Conservation (phyloP, 2,888 invertebrate species). For the Lochmaea capreae region DNA sequence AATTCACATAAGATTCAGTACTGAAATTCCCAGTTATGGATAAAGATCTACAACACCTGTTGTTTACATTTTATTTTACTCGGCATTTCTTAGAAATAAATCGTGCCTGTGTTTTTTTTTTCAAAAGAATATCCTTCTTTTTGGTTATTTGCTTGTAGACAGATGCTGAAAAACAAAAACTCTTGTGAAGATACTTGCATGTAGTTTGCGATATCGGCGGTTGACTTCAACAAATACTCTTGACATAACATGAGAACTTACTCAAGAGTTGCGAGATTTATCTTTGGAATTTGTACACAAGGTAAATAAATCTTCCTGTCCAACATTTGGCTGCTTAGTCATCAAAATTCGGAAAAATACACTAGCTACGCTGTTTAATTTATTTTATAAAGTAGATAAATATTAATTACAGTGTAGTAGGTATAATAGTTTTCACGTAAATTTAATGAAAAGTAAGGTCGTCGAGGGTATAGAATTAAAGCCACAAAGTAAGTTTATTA, state of each 20-base stretch:
- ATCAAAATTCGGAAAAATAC: background rate
- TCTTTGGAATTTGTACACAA: slow-evolving; percentile 24
- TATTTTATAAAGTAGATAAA: background rate
- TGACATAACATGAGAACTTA: slow-evolving; percentile 31
- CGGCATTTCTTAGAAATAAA: background rate
- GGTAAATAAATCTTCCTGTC: slow-evolving; percentile 32
- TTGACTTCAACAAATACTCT: slow-evolving; percentile 24
- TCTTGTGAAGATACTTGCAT: slow-evolving; percentile 9
- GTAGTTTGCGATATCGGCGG: slow-evolving; percentile 16
- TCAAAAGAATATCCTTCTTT: background rate
- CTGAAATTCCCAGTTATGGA: background rate
- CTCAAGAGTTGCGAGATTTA: slow-evolving; percentile 22
- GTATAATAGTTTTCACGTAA: too few species aligned
- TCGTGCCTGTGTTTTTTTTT: background rate
- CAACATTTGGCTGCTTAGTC: slow-evolving; percentile 10
- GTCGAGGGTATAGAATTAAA: too few species aligned
- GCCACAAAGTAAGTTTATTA: too few species aligned
- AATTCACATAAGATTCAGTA: too few species aligned
- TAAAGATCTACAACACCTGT: background rate
- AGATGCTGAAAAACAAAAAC: slow-evolving; percentile 17
- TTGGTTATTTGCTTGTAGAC: slow-evolving; percentile 3
- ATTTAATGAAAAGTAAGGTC: too few species aligned
- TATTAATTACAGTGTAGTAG: background rate
- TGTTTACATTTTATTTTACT: background rate
- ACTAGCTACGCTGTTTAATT: background rate